phyloP scores from a whole-genome alignment of 2,888 invertebrate species.

The Oscheius sp. region DNA sequence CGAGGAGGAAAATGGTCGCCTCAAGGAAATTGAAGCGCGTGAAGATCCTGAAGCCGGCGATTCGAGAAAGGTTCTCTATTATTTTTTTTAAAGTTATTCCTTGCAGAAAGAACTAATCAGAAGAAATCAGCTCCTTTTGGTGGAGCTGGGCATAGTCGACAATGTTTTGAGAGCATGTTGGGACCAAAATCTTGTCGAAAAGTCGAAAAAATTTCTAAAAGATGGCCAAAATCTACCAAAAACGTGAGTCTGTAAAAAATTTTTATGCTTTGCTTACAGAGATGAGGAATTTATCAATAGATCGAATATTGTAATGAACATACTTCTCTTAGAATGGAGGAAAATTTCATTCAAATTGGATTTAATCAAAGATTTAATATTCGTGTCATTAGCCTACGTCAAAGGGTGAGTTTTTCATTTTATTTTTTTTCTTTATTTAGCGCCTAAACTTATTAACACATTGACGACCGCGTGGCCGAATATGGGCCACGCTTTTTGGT shows the following conservation, averaged over 20 bases:
- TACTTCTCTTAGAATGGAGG: background rate
- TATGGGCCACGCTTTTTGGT: too few relatives aligned
- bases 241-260: background rate
- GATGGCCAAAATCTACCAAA: background rate
- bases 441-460: too few relatives aligned
- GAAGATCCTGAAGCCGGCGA: too few relatives aligned
- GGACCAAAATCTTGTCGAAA: background rate
- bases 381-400: background rate
- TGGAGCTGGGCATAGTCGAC: background rate
- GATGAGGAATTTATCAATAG: slow-evolving; percentile 4
- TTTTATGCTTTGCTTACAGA: background rate
- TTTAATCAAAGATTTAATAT: background rate
- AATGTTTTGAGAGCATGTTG: background rate
- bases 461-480: too few relatives aligned
- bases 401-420: background rate
- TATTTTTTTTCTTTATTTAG: too few relatives aligned
- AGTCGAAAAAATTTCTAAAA: background rate
- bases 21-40: background rate
- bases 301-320: background rate
- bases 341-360: background rate
- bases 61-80: too few relatives aligned
- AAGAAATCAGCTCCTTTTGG: background rate
- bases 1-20: background rate
- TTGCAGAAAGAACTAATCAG: background rate
- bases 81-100: too few relatives aligned